A percentile compares a stretch with the other conserved stretches of the same genome.
Evolutionary conservation across 2,797 vertebrate species (phyloP).

Genomic region (Luscinia luscinia): DNA sequence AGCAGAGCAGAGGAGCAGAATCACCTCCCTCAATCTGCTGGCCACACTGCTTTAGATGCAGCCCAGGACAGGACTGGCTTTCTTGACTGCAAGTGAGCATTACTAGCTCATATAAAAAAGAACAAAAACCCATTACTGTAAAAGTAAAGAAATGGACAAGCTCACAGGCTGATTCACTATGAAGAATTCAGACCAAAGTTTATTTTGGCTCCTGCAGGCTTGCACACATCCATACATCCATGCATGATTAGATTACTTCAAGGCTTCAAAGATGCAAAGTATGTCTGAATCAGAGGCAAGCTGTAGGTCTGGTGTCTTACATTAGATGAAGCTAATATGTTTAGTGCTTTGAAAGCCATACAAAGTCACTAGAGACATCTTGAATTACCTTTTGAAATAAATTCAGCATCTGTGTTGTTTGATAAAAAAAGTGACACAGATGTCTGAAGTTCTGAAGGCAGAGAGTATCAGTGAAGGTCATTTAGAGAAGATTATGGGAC

Average conservation of each 20-base stretch:
- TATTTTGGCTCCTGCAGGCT: background rate
- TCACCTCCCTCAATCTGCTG: background rate
- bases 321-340: conserved; percentile 19
- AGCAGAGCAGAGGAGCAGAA: background rate
- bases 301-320: conserved; percentile 7
- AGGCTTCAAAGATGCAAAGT: conserved; percentile 49
- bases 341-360: conserved; percentile 45
- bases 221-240: background rate
- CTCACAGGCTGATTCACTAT: background rate
- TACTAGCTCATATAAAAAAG: background rate
- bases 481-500: background rate
- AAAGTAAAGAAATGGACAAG: conserved; percentile 22
- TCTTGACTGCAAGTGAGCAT: rapidly evolving
- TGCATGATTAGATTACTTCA: conserved; percentile 44
- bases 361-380: conserved; percentile 19
- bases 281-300: conserved; percentile 48
- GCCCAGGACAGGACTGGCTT: rapidly evolving
- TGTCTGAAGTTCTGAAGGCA: conserved; percentile 3
- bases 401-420: conserved; percentile 5
- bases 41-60: background rate
- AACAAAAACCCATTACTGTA: background rate
- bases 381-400: conserved; percentile 30
- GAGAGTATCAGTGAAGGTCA: background rate
- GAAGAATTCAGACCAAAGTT: conserved; percentile 38
- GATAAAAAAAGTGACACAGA: background rate